Conservation (phyloP, 2,888 invertebrate species). For the Sinotaia quadrata region DNA sequence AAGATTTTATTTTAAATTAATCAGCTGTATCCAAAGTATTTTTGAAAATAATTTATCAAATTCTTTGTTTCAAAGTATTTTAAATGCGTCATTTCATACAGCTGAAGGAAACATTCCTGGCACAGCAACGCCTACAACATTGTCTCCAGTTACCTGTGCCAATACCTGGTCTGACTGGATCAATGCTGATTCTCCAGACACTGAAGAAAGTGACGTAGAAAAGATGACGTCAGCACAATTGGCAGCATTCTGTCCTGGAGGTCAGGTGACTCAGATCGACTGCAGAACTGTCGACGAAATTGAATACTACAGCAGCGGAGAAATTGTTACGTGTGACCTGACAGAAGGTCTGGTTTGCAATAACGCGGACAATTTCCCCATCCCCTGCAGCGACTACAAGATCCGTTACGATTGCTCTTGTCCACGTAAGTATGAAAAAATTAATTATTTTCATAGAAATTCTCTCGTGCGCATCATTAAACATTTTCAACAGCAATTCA, state of each 20-base stretch:
- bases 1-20: too few species aligned
- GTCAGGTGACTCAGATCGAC: slow-evolving; percentile 61
- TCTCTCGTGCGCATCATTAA: too few species aligned
- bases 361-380: slow-evolving; percentile 53
- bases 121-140: slow-evolving; percentile 23
- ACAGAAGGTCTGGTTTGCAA: slow-evolving; percentile 82
- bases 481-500: too few species aligned
- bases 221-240: slow-evolving; percentile 46
- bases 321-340: slow-evolving; percentile 70
- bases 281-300: slow-evolving; percentile 55
- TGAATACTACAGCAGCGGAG: slow-evolving; percentile 49
- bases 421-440: slow-evolving; percentile 48
- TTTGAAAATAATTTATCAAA: too few species aligned
- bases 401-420: slow-evolving; percentile 74
- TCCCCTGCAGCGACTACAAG: slow-evolving; percentile 64
- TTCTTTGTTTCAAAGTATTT: too few species aligned
- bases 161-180: slow-evolving; percentile 55
- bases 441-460: too few species aligned
- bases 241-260: slow-evolving; percentile 51
- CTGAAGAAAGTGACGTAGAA: slow-evolving; percentile 50
- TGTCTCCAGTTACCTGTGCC: slow-evolving; percentile 29
- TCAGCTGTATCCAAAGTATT: too few species aligned
- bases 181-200: slow-evolving; percentile 51
- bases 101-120: too few species aligned
- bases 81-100: too few species aligned